Conservation (phyloP, 2,797 vertebrate species). For the Melopsittacus undulatus region DNA sequence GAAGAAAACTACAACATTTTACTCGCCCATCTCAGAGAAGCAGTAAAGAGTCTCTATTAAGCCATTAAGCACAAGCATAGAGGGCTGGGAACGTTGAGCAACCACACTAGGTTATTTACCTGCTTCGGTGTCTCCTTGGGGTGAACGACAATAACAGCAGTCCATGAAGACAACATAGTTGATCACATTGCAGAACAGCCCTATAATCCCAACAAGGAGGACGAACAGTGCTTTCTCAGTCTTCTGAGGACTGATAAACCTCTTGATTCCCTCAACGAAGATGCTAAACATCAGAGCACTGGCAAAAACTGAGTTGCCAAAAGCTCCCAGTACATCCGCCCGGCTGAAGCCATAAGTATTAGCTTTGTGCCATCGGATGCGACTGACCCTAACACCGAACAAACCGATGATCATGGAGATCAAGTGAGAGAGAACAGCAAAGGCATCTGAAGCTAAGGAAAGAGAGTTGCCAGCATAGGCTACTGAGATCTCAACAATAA, state of each 20-base stretch:
- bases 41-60: background rate
- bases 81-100: background rate
- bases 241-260: constrained; percentile 75
- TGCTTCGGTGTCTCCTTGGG: constrained; percentile 17
- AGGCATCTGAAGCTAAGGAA: constrained; percentile 77
- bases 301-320: constrained; percentile 79
- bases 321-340: constrained; percentile 78
- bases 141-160: constrained; percentile 69
- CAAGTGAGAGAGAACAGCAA: constrained; percentile 77
- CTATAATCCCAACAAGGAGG: constrained; percentile 66
- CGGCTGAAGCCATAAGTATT: constrained; percentile 75
- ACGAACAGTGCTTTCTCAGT: constrained; percentile 67
- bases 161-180: constrained; percentile 80
- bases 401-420: constrained; percentile 79
- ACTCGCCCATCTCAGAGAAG: background rate
- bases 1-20: background rate
- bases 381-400: constrained; percentile 52
- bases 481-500: constrained; percentile 63
- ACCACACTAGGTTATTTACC: constrained; percentile 59
- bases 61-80: background rate
- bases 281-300: constrained; percentile 79
- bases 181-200: constrained; percentile 73
- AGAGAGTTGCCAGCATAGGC: constrained; percentile 77
- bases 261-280: constrained; percentile 76
- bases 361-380: constrained; percentile 59